Evolutionary conservation across 2,113 vertebrate genomes (phyloP), one percentile per base, ranked within the genome.

Genomic region (Xiphias gladius): DNA sequence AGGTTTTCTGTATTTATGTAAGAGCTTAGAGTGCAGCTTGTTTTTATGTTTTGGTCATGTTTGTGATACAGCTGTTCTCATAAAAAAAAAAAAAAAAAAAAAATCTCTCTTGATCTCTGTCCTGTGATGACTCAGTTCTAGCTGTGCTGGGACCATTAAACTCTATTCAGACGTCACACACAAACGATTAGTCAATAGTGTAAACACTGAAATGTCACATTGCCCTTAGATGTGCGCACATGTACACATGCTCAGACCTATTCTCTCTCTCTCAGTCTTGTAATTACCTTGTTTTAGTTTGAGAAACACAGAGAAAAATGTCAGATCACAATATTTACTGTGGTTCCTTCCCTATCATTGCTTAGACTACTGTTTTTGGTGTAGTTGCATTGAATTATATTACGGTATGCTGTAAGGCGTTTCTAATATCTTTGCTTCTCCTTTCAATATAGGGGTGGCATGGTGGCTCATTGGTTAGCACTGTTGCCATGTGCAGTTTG

Each of bases 201-300:
- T 82, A 84, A 86, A 87, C 86, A 83, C 13, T 54, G 16, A 86
- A 71, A 77, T 73, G 80, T 80, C 57, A 48, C 26, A 3, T 54
- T 74, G 69, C 13, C 43, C 19, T 22, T 0, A 28, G 61, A 71
- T 5, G 10, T n/a, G 48, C 26, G 61, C 1, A 59, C 54, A 55
- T 57, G 22, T 9, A 9, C 35, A 58, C 32, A 54, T 26, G 46
- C 22, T 65, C 12, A 32, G 32, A n/a, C 39, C 32, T 54, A 28
- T 61, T 55, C 62, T 48, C 2, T 32, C 13, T 43, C 10, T 48
- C 28, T 19, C 9, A 13, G 19, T 52, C 4, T 2, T 26, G 12
- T 26, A 13, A 6, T 24, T 5, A 0, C 1, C 13, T 48, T 24
- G 9, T 69, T 37, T 46, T 64, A 32, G 26, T 79, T 55, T n/a